A percentile compares a stretch with the other conserved stretches of the same genome.
Conservation (phyloP, 2,113 vertebrate species). For the Dendropsophus ebraccatus region DNA sequence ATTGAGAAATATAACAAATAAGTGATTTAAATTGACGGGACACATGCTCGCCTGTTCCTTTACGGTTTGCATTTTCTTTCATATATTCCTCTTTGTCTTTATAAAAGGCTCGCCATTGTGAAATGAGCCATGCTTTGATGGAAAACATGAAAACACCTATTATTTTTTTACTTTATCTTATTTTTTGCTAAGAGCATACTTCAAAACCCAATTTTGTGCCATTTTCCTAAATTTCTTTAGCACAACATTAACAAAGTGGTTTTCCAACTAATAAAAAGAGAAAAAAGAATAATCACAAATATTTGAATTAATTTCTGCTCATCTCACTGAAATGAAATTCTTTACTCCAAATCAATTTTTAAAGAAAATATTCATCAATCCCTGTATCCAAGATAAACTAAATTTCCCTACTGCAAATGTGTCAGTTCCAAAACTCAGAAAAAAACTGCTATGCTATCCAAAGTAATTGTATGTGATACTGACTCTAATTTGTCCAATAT, state of each 20-base stretch:
- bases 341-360: neutral
- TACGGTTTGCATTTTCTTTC: neutral
- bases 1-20: neutral
- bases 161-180: neutral
- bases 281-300: neutral
- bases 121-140: neutral
- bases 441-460: too few species aligned
- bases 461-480: too few species aligned
- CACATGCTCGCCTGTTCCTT: neutral
- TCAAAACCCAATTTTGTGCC: neutral
- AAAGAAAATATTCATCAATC: neutral
- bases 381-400: neutral
- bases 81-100: neutral
- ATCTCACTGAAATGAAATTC: neutral
- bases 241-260: neutral
- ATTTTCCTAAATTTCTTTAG: neutral
- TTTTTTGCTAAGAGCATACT: neutral
- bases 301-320: neutral
- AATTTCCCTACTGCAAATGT: neutral
- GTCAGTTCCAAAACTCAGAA: neutral
- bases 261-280: neutral
- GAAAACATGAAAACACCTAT: neutral
- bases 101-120: neutral
- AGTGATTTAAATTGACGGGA: neutral
- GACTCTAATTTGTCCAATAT: too few species aligned